phyloP scores from a whole-genome alignment of 2,888 invertebrate genomes.

The Actias luna region DNA sequence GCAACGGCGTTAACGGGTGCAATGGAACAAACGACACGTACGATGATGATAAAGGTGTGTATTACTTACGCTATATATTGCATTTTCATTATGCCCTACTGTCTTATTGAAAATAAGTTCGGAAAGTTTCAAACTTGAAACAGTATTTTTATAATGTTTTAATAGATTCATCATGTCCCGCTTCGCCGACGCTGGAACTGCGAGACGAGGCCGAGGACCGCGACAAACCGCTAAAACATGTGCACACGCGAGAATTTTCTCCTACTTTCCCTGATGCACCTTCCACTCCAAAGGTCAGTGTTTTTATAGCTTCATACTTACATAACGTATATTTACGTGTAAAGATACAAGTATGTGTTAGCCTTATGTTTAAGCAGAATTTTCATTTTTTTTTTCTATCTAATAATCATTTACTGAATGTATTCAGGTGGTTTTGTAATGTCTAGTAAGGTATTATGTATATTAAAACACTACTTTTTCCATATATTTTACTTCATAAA shows the following conservation, averaged over 20 bases:
- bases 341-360: too few species aligned
- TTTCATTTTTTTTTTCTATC: too few species aligned
- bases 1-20: conserved; percentile 38
- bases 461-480: too few species aligned
- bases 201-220: conserved; percentile 45
- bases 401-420: too few species aligned
- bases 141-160: conserved; percentile 10
- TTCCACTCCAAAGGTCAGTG: conserved; percentile 84
- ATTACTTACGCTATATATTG: not conserved
- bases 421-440: too few species aligned
- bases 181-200: conserved; percentile 23
- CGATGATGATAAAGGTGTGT: conserved; percentile 60
- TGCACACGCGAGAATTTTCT: conserved; percentile 68
- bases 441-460: too few species aligned
- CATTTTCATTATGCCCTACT: too few species aligned
- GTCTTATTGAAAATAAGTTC: too few species aligned
- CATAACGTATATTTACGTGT: too few species aligned
- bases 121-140: too few species aligned
- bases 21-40: conserved; percentile 55
- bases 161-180: conserved; percentile 28
- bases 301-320: conserved; percentile 6
- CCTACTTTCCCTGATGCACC: conserved; percentile 84
- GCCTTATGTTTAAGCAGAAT: too few species aligned
- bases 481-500: too few species aligned
- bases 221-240: conserved; percentile 69